phyloP scores from a whole-genome alignment of 2,888 invertebrate species.

The Polymixis lichenea region DNA sequence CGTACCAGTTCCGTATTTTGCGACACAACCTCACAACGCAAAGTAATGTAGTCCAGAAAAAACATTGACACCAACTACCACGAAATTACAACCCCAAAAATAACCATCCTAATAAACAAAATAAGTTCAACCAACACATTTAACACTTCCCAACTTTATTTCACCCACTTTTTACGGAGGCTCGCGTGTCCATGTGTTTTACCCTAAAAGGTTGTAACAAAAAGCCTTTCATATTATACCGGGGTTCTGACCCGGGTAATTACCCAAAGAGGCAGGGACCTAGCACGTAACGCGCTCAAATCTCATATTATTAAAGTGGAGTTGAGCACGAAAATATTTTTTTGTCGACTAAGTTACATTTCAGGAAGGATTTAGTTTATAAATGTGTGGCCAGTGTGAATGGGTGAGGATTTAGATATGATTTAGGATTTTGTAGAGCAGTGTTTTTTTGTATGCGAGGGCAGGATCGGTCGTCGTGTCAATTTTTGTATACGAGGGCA shows the following conservation, averaged over 20 bases:
- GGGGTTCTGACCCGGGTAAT: conserved; percentile 66
- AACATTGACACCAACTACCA: conserved; percentile 2
- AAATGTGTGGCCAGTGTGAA: conserved; percentile 38
- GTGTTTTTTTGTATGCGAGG: conserved; percentile 8
- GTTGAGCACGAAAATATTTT: conserved; percentile 64
- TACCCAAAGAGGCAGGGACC: conserved; percentile 61
- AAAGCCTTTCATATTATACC: conserved; percentile 59
- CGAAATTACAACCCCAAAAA: conserved; percentile 16
- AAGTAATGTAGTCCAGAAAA: not conserved
- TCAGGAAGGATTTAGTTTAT: conserved; percentile 55
- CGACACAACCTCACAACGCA: not conserved
- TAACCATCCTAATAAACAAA: conserved; percentile 36
- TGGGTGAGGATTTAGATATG: conserved; percentile 38
- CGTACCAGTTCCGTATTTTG: not conserved
- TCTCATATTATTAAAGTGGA: conserved; percentile 69
- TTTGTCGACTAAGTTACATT: conserved; percentile 62
- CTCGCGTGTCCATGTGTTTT: conserved; percentile 56
- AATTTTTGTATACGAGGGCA: not conserved
- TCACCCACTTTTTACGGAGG: conserved; percentile 47
- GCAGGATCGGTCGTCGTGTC: too few relatives aligned
- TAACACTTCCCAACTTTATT: conserved; percentile 48
- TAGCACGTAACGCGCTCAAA: conserved; percentile 69
- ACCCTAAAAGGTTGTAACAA: conserved; percentile 56
- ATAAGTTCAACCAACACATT: conserved; percentile 53
- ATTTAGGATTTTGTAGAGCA: conserved; percentile 34